A percentile compares a stretch with the other conserved stretches of the same genome.
Evolutionary conservation across 53 echinoderm and acorn worm genomes (phyloP).

Genomic region (Arbacia lixula): DNA sequence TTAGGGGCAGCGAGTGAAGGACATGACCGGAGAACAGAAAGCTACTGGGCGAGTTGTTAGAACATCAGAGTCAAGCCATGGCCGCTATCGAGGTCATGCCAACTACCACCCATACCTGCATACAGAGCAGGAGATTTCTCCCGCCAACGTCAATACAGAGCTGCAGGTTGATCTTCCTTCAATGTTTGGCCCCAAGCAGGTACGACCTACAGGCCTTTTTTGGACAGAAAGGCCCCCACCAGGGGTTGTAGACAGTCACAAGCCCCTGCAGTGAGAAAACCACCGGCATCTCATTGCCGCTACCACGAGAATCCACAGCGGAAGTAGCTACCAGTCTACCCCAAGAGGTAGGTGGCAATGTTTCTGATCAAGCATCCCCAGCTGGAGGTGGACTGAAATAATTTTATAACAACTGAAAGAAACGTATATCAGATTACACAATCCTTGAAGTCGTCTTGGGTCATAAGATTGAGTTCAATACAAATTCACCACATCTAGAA

Average conservation of each 20-base stretch:
- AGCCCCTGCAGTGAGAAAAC: background rate
- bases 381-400: conserved; percentile 42
- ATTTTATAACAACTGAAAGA: conserved; percentile 19
- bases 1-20: conserved; percentile 34
- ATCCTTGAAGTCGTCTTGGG: conserved; percentile 22
- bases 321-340: too few species aligned
- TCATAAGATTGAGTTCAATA: conserved; percentile 34
- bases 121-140: conserved; percentile 1
- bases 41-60: conserved; percentile 44
- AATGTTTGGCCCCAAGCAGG: background rate
- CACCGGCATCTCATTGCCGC: background rate
- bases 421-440: conserved; percentile 16
- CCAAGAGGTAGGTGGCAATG: too few species aligned
- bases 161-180: background rate
- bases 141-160: background rate
- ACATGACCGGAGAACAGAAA: conserved; percentile 52
- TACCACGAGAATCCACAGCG: too few species aligned
- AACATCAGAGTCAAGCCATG: background rate
- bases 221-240: background rate
- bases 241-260: background rate
- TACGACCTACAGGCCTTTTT: conserved; percentile 27
- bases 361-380: background rate
- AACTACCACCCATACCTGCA: background rate
- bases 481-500: too few species aligned
- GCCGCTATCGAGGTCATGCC: background rate